Evolutionary conservation across 2,797 vertebrate species (phyloP), one percentile per base, ranked within the genome.

Genomic region (Clarias platycephalus): DNA sequence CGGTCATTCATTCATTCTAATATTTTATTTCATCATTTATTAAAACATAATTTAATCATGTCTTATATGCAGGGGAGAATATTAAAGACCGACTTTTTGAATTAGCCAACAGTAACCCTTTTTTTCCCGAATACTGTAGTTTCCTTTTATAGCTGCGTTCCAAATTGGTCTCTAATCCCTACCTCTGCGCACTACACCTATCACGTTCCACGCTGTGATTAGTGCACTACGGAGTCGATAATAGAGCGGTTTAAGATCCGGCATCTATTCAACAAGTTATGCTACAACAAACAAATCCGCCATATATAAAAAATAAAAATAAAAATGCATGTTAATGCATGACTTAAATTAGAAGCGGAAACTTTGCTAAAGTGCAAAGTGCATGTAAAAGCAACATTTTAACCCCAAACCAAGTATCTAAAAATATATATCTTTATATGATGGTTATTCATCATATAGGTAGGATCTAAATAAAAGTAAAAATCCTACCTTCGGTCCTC

Each of bases 401-500:
- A 67, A 44, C 20, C 1, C 37, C n/a, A 28, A 74, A 75, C 10
- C 8, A 16, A 28, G 0, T 55, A 9, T 26, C 20, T 28, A 53
- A 28, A 49, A 16, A 0, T n/a, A 72, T 70, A 70, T n/a, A 1
- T 15, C 5, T 4, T 31, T 28, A 15, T 66, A 13, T 13, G 12
- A 53, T 53, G 49, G 12, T 13, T 53, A 53, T 53, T 40, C 0
- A 40, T 40, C 2, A 3, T 40, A 13, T 13, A 53, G n/a, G n/a
- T n/a, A n/a, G n/a, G n/a, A n/a, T n/a, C n/a, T n/a, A n/a, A n/a
- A n/a, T n/a, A n/a, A n/a, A n/a, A n/a, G n/a, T n/a, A n/a, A n/a
- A n/a, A n/a, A 44, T n/a, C 68, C 18, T 85, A 88, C 87, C 87
- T 53, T 78, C 3, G n/a, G 4, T 1, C 34, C 1, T 15, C 40